Percentiles rank a stretch among this genome's conserved stretches.
Conservation (phyloP, 2,888 invertebrate species). For the Protophormia terraenovae region DNA sequence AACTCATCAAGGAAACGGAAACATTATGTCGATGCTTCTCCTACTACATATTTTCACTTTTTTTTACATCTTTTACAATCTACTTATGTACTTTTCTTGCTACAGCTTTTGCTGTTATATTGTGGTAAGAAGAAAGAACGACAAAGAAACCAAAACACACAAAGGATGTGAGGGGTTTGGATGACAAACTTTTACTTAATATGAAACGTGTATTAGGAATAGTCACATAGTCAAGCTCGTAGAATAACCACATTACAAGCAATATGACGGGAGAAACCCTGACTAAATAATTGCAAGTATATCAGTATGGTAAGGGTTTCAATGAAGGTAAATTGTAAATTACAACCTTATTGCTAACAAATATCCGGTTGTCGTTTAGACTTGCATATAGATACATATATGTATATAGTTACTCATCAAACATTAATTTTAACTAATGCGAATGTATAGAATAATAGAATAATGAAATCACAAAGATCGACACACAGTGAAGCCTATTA, state of each 20-base stretch:
- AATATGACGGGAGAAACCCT: not conserved
- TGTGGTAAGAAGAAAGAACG: not conserved
- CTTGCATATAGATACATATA: not conserved
- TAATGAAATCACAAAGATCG: too few relatives aligned
- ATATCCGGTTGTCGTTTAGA: constrained; percentile 53
- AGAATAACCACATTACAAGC: not conserved
- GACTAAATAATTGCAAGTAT: constrained; percentile 24
- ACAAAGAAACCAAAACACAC: not conserved
- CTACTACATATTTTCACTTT: not conserved
- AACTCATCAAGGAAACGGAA: constrained; percentile 64
- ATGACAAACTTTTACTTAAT: constrained; percentile 33
- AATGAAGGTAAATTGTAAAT: constrained; percentile 37
- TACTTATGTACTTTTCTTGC: not conserved
- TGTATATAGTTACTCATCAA: too few relatives aligned
- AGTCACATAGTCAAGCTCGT: not conserved
- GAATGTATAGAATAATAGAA: too few relatives aligned
- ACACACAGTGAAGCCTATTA: too few relatives aligned
- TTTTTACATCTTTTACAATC: not conserved
- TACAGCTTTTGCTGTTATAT: not conserved
- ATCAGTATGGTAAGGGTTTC: not conserved
- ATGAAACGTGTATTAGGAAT: constrained; percentile 39
- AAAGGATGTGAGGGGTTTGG: constrained; percentile 4
- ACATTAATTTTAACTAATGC: too few relatives aligned
- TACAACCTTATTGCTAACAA: constrained; percentile 56
- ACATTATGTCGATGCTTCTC: constrained; percentile 24